Base-by-base conservation (phyloP, 2,888 invertebrate species). In the Aspidiotus destructor region DNA sequence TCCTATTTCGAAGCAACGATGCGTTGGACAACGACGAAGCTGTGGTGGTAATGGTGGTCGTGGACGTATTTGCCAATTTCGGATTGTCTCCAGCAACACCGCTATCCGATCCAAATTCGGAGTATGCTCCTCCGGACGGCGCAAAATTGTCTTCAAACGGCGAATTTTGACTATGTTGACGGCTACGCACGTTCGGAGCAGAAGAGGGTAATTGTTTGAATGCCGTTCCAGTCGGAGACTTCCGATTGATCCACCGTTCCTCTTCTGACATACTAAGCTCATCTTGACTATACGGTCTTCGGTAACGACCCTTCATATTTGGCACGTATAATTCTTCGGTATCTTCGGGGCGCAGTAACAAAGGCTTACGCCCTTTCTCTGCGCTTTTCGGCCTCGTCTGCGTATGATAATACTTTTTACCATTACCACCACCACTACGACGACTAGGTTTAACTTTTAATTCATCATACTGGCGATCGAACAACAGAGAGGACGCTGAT, bases 71-170 rank as follows among this genome's bases (percentile, higher is more conserved):
- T 28, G 28, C 28, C 28, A 28, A 28, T 28, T 28, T 28, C 28
- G 5, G 28, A 28, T 28, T 5, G 10, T 48, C 13, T 16, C 53
- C 63, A 44, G 41, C 28, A 28, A 28, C 28, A 5, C 28, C 28
- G 28, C 28, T 28, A 28, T 28, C 28, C 28, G 28, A 28, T 28
- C 28, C 28, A 44, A 54, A 65, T 16, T 58, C 57, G 65, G 55
- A 57, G 28, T 28, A 28, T 5, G 28, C 5, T 28, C 28, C 28
- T 1, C 44, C 58, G 11, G 82, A 83, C 7, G 74, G 70, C 0
- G 81, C 80, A 73, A 83, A 83, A 71, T 84, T 84, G 71, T 83
- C 82, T 70, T 85, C 85, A 74, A 85, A 85, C 0, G 84, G 84
- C 58, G 83, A 82, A 40, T 72, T 73, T 63, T 74, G 73, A 41